Evolutionary conservation across 2,113 vertebrate species (phyloP), one percentile per base, ranked within the genome.

Genomic region (Sphaerodactylus townsendi): DNA sequence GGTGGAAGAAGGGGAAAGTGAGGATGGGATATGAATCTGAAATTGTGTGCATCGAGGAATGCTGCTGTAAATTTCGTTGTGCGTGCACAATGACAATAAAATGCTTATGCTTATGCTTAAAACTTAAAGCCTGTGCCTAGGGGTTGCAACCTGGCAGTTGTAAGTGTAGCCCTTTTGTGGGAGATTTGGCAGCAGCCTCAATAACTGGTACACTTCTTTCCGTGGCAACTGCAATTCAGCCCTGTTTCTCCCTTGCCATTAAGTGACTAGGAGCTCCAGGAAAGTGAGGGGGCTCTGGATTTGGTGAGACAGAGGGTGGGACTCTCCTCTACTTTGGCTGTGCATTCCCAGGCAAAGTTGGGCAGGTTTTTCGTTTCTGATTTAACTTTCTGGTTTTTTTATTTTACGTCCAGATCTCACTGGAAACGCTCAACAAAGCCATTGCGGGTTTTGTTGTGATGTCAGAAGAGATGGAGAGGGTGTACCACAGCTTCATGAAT

Each of bases 381-480:
- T 37, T 77, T 85, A 91, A 21, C 85, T 85, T 91, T 81, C n/a
- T n/a, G n/a, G n/a, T n/a, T n/a, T n/a, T n/a, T n/a, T n/a, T n/a
- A n/a, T n/a, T n/a, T n/a, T n/a, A n/a, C n/a, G n/a, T n/a, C n/a
- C 85, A 97, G 95, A 90, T 19, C 8, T 97, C 96, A 69, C 92
- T 97, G 14, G 23, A 91, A 85, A 96, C 92, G 3, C 94, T 97
- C 56, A 92, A 90, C 92, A 98, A 97, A 94, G 96, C 95, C 46
- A 96, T 97, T 85, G 96, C 95, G 11, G 95, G 95, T 64, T 85
- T 97, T 68, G 95, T 97, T 59, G 96, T 96, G 82, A 97, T 97
- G 96, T 97, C 96, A 33, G 97, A 97, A 89, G 95, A 98, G 90
- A 97, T 96, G 97, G 96, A 98, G 83, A 93, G 92, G 21, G 95